phyloP scores from a whole-genome alignment of 1,140 invertebrate species.

The Thaumetopoea pityocampa region DNA sequence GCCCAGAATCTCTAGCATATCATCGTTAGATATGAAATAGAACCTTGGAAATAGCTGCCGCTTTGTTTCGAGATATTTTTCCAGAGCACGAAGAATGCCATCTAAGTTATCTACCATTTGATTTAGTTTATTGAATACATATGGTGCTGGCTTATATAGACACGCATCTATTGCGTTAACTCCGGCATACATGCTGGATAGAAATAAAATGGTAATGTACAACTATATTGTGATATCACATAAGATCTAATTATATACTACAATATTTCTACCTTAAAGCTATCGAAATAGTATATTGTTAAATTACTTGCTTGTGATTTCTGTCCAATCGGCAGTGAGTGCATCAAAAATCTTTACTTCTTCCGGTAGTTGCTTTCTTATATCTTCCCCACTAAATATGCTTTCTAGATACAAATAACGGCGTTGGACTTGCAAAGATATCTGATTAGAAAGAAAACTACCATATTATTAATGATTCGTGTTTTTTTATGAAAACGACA shows the following conservation, averaged over 20 bases:
- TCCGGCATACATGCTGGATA: constrained; percentile 70
- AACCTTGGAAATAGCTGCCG: constrained; percentile 86
- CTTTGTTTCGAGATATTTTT: constrained; percentile 91
- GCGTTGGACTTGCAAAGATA: constrained; percentile 84
- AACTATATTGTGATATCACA: not conserved
- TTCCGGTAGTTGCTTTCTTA: constrained; percentile 87
- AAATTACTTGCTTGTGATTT: constrained; percentile 79
- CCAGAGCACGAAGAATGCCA: constrained; percentile 82
- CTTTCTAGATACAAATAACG: constrained; percentile 90
- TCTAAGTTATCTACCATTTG: constrained; percentile 81
- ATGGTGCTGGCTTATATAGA: constrained; percentile 74
- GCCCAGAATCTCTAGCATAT: constrained; percentile 89
- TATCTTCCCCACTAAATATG: constrained; percentile 91
- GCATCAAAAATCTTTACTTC: constrained; percentile 86
- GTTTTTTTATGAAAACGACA: not conserved
- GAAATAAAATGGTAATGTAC: constrained; percentile 12
- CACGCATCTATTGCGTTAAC: constrained; percentile 77
- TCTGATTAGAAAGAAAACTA: constrained; percentile 35
- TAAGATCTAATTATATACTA: no score
- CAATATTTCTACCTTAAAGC: no score
- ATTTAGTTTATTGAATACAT: constrained; percentile 79
- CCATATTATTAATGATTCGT: constrained; percentile 1
- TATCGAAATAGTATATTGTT: constrained; percentile 10
- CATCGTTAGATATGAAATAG: constrained; percentile 94
- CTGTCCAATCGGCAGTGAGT: constrained; percentile 83